phyloP scores from a whole-genome alignment of 2,113 vertebrate species.

The Nestor notabilis region DNA sequence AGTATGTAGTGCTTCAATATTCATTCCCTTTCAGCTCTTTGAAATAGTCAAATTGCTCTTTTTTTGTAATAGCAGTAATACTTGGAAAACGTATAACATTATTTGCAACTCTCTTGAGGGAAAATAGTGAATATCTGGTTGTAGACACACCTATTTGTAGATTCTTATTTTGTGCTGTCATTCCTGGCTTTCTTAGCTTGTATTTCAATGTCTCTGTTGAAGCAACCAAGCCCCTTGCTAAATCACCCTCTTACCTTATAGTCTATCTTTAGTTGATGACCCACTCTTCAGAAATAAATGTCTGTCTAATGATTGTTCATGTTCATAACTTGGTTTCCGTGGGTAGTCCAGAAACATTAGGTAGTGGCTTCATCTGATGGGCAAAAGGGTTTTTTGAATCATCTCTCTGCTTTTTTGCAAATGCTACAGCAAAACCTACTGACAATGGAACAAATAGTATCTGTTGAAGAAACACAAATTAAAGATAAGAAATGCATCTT shows the following conservation, averaged over 20 bases:
- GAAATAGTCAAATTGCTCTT: not conserved
- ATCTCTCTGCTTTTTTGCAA: not conserved
- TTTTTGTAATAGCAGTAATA: not conserved
- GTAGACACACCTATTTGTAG: conserved; percentile 43
- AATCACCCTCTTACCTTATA: conserved; percentile 5
- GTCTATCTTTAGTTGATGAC: conserved; percentile 10
- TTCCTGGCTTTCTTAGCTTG: not conserved
- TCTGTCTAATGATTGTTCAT: not conserved
- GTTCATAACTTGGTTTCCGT: not conserved
- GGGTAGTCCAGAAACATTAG: not conserved
- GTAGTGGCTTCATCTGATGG: not conserved
- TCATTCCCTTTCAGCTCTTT: not conserved
- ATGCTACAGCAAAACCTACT: conserved; percentile 91
- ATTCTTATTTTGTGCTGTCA: conserved; percentile 32
- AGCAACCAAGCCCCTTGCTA: not conserved
- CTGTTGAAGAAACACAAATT: conserved; percentile 95
- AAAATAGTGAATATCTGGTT: not conserved
- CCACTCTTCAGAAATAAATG: not conserved
- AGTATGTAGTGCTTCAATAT: not conserved
- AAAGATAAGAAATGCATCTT: conserved; percentile 98
- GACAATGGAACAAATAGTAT: conserved; percentile 96
- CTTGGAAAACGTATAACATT: not conserved
- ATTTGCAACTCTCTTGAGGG: not conserved
- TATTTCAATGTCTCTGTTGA: not conserved
- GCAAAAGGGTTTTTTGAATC: not conserved